Conservation (phyloP, 2,797 vertebrate genomes). For the Cryptoblepharus egeriae region DNA sequence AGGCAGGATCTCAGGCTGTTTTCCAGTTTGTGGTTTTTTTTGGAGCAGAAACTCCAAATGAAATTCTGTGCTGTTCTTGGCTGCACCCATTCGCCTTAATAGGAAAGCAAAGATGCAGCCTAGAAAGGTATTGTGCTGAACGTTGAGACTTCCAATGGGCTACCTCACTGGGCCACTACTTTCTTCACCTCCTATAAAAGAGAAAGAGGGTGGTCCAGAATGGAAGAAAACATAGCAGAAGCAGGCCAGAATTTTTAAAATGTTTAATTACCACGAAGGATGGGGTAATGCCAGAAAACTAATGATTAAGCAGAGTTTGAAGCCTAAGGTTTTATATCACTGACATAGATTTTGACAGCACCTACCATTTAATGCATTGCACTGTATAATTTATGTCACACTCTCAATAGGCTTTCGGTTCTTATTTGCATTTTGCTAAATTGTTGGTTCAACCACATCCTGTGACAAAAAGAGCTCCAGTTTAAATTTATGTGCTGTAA, state of each 20-base stretch:
- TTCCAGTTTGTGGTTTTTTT: no score
- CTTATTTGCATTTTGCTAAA: neutral
- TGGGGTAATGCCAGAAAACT: neutral
- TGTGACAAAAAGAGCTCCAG: neutral
- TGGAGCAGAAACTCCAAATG: no score
- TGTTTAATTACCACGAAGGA: neutral
- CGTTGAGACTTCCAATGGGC: no score
- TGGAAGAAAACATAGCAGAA: neutral
- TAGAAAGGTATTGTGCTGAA: no score
- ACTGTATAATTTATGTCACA: neutral
- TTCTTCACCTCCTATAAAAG: no score
- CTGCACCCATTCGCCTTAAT: no score
- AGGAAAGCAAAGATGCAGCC: no score
- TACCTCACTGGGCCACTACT: no score
- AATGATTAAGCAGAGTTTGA: neutral
- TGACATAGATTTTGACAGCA: neutral
- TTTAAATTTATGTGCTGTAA: neutral
- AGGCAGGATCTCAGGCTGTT: no score
- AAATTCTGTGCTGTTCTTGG: no score
- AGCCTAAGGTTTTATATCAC: neutral
- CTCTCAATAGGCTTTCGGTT: neutral
- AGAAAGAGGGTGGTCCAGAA: no score
- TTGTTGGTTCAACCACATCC: conserved; percentile 2
- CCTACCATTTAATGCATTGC: neutral
- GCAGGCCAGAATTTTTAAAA: neutral